Evolutionary conservation across 2,113 vertebrate genomes (phyloP).

Genomic region (Dolichotis patagonum): DNA sequence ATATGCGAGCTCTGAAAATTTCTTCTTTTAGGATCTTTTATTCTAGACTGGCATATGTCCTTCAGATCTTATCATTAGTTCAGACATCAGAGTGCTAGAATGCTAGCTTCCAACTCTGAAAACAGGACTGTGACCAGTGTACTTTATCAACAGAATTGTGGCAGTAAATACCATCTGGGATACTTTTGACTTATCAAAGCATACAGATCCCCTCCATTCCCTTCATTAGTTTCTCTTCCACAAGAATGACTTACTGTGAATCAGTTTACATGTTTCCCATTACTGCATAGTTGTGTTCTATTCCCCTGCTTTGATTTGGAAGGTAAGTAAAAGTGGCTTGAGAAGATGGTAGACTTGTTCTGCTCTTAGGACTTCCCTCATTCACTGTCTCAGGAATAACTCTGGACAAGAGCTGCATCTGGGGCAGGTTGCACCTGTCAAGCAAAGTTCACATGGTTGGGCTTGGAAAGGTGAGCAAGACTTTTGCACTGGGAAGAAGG

Average conservation of each 20-base stretch:
- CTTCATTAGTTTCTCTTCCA: background rate
- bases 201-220: background rate
- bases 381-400: background rate
- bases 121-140: background rate
- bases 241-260: background rate
- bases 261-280: background rate
- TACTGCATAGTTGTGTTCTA: background rate
- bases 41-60: background rate
- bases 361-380: background rate
- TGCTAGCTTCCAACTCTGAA: background rate
- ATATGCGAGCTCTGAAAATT: background rate
- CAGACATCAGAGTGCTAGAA: background rate
- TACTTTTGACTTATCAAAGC: background rate
- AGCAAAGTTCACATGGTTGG: background rate
- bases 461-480: constrained; percentile 1
- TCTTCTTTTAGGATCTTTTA: background rate
- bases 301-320: background rate
- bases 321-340: background rate
- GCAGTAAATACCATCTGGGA: background rate
- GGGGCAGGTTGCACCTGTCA: background rate
- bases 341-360: background rate
- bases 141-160: background rate
- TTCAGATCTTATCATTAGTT: background rate
- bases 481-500: background rate
- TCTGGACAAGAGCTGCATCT: background rate